Conservation (phyloP, 2,888 invertebrate genomes). For the Pammene fasciana region DNA sequence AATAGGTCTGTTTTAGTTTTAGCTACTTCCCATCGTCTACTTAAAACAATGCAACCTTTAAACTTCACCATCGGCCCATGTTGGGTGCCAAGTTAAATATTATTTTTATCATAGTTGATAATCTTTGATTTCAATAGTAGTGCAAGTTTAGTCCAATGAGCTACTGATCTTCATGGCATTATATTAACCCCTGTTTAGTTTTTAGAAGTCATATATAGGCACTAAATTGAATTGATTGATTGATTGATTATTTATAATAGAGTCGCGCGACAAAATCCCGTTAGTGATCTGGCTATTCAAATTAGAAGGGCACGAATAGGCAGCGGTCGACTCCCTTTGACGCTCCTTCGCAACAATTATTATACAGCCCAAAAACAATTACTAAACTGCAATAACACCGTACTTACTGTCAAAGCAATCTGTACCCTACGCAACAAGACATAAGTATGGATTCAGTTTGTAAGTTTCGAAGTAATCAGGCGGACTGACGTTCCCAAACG, state of each 20-base stretch:
- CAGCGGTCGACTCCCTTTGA: conserved; percentile 8
- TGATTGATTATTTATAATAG: too few relatives aligned
- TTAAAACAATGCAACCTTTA: background rate
- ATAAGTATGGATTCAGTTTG: conserved; percentile 2
- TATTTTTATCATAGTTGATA: too few relatives aligned
- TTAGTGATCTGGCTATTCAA: background rate
- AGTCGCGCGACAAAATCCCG: background rate
- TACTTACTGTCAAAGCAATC: background rate
- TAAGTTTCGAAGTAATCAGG: conserved; percentile 33
- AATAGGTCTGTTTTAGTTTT: too few relatives aligned
- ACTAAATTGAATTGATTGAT: too few relatives aligned
- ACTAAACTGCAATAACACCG: conserved; percentile 10
- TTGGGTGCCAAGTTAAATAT: background rate
- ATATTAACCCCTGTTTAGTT: too few relatives aligned
- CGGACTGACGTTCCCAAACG: conserved; percentile 59
- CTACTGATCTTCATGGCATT: too few relatives aligned
- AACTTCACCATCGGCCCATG: background rate
- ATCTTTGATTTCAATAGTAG: too few relatives aligned
- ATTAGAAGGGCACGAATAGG: background rate
- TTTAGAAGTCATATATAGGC: too few relatives aligned
- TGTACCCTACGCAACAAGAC: background rate
- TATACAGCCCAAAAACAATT: conserved; percentile 11
- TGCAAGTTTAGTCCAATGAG: too few relatives aligned
- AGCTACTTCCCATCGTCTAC: too few relatives aligned
- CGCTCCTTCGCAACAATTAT: conserved; percentile 10